Evolutionary conservation across 2,797 vertebrate species (phyloP), one percentile per base, ranked within the genome.

Genomic region (Melanotaenia pygmaea): DNA sequence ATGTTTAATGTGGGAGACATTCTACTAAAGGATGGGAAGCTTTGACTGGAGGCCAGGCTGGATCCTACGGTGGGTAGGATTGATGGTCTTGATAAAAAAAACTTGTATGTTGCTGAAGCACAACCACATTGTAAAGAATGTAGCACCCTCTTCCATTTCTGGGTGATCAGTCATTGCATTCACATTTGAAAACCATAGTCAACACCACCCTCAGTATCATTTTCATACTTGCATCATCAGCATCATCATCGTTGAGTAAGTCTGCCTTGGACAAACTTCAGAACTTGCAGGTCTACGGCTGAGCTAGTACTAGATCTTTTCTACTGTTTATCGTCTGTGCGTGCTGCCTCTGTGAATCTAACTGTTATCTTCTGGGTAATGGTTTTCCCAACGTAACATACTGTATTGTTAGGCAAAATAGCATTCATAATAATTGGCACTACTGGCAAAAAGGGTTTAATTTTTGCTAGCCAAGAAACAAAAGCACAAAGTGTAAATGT

Each of bases 381-480:
- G 96, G 93, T 93, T 96, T 94, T 93, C 94, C 96, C 94, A 96
- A 89, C 95, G 13, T 90, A 95, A 90, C 86, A 96, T 95, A 95
- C 94, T 94, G 89, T 95, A 94, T 94, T 95, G 89, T 95, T 96
- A 96, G 96, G 97, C 96, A 94, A 93, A 96, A 96, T 94, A 98
- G 96, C 96, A 98, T 98, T 98, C 96, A 96, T 96, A 95, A 96
- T 97, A 97, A 96, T 97, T 97, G 97, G 97, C 97, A 98, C 97
- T 96, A 95, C 97, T 95, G 96, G 97, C 96, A 96, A 97, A 97
- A 94, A 85, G 83, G 81, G 89, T 88, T 93, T 89, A 95, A 95
- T 93, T 96, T 96, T 96, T 96, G 95, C 95, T 96, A 96, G 96
- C 96, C 96, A 93, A 91, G 79, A 93, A 93, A 92, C 83, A 90